A percentile compares a stretch with the other conserved stretches of the same genome.
Conservation (phyloP, 2,888 invertebrate genomes). For the Amblyjoppa fuscipennis region DNA sequence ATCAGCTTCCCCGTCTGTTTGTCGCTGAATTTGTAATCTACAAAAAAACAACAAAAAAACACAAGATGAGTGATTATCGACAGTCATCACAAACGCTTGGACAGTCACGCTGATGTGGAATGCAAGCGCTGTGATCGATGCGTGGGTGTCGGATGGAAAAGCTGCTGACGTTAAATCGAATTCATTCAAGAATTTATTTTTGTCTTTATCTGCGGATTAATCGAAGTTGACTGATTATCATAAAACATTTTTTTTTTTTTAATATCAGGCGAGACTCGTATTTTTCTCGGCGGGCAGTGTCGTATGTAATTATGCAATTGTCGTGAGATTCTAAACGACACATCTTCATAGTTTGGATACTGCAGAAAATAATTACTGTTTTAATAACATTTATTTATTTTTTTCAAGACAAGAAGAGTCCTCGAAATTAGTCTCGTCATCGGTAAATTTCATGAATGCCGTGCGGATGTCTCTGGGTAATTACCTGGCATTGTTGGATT, state of each 20-base stretch:
- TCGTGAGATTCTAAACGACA: neutral
- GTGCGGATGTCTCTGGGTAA: neutral
- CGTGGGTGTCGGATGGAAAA: conserved; percentile 20
- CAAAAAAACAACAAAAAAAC: neutral
- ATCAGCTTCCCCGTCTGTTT: conserved; percentile 50
- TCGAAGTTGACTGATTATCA: neutral
- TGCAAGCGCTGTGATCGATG: neutral
- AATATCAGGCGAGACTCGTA: neutral
- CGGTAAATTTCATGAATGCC: neutral
- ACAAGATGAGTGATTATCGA: conserved; percentile 4
- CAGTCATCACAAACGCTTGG: conserved; percentile 3
- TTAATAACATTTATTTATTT: neutral
- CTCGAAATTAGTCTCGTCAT: neutral
- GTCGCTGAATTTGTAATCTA: conserved; percentile 40
- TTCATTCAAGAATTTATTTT: conserved; percentile 12
- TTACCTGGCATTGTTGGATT: conserved; percentile 60
- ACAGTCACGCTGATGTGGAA: conserved; percentile 5
- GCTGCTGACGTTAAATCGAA: neutral
- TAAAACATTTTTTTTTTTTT: neutral
- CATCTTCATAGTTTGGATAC: neutral
- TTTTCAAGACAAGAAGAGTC: neutral
- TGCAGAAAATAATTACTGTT: neutral
- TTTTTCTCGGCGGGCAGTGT: neutral
- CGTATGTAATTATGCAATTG: neutral
- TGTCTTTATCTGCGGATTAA: neutral